phyloP scores from a whole-genome alignment of 2,113 vertebrate species.

The Phaethon lepturus region DNA sequence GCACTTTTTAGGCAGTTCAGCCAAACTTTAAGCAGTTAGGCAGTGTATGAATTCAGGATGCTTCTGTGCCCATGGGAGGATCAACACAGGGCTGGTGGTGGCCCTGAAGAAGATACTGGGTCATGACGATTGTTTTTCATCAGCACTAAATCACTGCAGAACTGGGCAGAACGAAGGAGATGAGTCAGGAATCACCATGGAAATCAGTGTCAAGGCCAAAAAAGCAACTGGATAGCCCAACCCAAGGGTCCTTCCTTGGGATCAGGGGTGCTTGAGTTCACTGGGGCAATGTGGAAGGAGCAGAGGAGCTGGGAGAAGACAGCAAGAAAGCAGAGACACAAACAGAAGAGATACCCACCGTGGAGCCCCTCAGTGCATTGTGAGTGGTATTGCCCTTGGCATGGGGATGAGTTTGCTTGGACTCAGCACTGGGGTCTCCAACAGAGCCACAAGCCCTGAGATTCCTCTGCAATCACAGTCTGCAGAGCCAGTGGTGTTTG shows the following conservation, averaged over 20 bases:
- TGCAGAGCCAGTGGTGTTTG: background rate
- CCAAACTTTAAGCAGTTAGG: background rate
- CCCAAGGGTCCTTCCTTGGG: background rate
- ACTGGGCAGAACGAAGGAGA: rapidly evolving
- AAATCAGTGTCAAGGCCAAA: background rate
- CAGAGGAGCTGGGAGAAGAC: background rate
- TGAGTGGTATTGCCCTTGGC: background rate
- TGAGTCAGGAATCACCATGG: background rate
- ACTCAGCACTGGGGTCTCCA: background rate
- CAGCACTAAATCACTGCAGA: background rate
- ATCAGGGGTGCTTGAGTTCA: background rate
- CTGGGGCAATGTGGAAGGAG: background rate
- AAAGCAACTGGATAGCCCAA: background rate
- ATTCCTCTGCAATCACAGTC: background rate
- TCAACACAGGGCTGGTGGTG: rapidly evolving
- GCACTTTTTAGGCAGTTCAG: background rate
- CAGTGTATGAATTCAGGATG: rapidly evolving
- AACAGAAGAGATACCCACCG: rapidly evolving
- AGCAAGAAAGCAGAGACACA: background rate
- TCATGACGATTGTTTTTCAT: background rate
- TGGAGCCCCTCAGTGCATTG: background rate
- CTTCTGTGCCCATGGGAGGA: rapidly evolving
- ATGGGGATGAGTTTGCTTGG: background rate
- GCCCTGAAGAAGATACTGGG: background rate
- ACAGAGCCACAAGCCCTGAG: background rate